Evolutionary conservation across 1,140 invertebrate species (phyloP), one percentile per base, ranked within the genome.

Genomic region (Zelostemma sp.): DNA sequence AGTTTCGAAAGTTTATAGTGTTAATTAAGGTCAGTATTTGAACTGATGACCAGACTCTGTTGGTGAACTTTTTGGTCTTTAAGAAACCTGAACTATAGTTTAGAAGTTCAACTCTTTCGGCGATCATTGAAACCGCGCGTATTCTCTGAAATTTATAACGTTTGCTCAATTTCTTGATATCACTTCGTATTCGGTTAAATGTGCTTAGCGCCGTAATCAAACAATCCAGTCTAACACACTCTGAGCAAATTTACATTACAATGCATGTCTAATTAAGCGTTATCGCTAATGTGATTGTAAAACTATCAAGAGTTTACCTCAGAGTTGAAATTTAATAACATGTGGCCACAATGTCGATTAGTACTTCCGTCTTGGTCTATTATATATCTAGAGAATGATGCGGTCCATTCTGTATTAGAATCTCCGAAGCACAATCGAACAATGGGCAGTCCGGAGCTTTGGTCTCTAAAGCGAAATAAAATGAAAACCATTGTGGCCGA

Each of bases 391-490:
- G 3, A 56, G 51, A 60, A 47, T 50, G 45, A 65, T 47, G 33
- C 11, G 38, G 55, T 31, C 43, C 19, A 35, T 47, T 54, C 55
- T 54, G 43, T 56, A 58, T 68, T 61, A 57, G 61, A 64, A 64
- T 64, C 56, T 55, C 49, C 15, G 25, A 15, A 56, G 56, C 50
- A 53, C 50, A 64, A 69, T 69, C 51, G 61, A 69, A 64, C 67
- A 69, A 61, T 60, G 60, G 60, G 15, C 38, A 57, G 48, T 68
- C 33, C 35, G 5, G 21, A 25, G 48, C 49, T 68, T 63, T 60
- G 61, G 60, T 31, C 56, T 60, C 38, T 12, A 25, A 56, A 46
- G 21, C 49, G 50, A 70, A 70, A 70, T 70, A 70, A 65, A 70
- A 65, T 48, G 54, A 65, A 62, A 58, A 62, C 62, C 54, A 66